phyloP scores from a whole-genome alignment of 2,113 vertebrate species.

The Haemorhous mexicanus region DNA sequence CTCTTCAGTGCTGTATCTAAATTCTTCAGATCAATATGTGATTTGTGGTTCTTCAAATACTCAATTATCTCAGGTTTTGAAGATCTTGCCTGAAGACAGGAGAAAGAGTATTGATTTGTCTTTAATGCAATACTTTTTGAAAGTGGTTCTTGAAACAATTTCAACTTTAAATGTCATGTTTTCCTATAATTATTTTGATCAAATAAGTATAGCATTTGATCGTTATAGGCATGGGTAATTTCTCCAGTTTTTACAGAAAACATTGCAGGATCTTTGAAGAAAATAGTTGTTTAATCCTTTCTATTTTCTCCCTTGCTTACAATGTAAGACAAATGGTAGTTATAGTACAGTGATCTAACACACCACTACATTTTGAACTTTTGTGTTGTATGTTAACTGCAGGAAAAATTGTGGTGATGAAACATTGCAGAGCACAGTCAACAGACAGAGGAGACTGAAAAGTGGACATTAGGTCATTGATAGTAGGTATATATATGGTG shows the following conservation, averaged over 20 bases:
- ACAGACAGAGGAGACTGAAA: neutral
- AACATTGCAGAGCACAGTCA: neutral
- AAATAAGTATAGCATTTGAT: slow-evolving; percentile 58
- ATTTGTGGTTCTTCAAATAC: slow-evolving; percentile 62
- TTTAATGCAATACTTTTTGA: slow-evolving; percentile 61
- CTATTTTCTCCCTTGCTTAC: slow-evolving; percentile 26
- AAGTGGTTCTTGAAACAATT: slow-evolving; percentile 61
- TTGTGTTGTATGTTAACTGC: neutral
- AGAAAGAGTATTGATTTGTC: slow-evolving; percentile 57
- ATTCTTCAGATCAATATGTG: slow-evolving; percentile 56
- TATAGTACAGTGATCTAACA: slow-evolving; percentile 4
- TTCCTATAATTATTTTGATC: slow-evolving; percentile 69
- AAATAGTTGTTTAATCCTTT: slow-evolving; percentile 62
- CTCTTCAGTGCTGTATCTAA: slow-evolving; percentile 13
- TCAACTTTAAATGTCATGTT: slow-evolving; percentile 67
- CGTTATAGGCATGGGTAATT: slow-evolving; percentile 32
- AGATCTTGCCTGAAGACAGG: slow-evolving; percentile 55
- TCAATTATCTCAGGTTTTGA: slow-evolving; percentile 64
- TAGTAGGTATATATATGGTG: neutral
- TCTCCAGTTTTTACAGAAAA: slow-evolving; percentile 56
- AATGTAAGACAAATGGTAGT: neutral
- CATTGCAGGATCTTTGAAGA: slow-evolving; percentile 38
- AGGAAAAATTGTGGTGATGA: neutral
- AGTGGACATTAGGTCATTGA: neutral
- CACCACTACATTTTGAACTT: neutral